These are phyloP conservation scores for Chiloscyllium plagiosum DNA, from an alignment of 2,113 vertebrate species.

Conservation along the genomic window DNA sequence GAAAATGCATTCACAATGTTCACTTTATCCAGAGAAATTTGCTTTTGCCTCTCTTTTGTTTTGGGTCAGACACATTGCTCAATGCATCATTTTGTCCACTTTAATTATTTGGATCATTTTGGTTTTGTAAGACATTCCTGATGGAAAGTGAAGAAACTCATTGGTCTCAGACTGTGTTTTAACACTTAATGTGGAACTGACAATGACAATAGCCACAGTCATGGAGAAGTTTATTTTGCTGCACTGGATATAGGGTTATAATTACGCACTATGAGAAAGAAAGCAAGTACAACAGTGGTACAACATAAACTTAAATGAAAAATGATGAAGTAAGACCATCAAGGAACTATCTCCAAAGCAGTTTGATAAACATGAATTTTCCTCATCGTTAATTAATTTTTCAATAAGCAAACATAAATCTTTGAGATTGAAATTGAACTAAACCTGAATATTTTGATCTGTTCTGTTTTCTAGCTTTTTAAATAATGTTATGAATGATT, in stretches of 20 bases:
- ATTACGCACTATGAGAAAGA: background rate
- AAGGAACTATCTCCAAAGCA: background rate
- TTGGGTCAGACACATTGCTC: background rate
- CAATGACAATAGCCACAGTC: background rate
- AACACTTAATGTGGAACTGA: background rate
- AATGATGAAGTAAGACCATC: background rate
- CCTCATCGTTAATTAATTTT: background rate
- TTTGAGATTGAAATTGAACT: constrained; percentile 17
- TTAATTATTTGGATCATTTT: background rate
- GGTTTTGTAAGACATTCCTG: background rate
- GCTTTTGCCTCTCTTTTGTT: background rate
- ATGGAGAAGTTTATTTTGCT: background rate
- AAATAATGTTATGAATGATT: background rate
- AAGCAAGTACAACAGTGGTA: background rate
- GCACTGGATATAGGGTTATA: background rate
- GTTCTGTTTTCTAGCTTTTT: background rate
- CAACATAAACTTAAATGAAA: background rate
- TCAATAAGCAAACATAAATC: constrained; percentile 2
- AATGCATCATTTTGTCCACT: background rate
- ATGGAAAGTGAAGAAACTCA: background rate
- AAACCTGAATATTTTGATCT: background rate
- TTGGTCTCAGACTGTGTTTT: background rate
- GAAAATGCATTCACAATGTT: background rate
- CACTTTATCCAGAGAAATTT: background rate
- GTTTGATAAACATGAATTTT: background rate